phyloP scores from a whole-genome alignment of 2,113 vertebrate species.

The Telmatochromis brichardi region DNA sequence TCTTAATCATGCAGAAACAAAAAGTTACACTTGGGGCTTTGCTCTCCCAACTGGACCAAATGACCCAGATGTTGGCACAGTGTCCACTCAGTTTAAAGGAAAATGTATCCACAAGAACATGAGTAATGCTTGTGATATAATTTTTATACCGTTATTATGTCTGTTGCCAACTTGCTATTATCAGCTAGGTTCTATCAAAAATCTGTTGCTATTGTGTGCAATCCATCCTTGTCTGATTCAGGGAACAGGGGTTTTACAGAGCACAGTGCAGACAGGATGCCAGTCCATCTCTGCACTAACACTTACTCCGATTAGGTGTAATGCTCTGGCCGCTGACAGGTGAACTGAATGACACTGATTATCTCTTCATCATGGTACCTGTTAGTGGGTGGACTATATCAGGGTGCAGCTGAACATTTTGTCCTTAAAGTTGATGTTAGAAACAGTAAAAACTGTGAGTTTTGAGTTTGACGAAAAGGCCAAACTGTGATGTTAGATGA shows the following conservation, averaged over 20 bases:
- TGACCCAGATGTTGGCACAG: constrained; percentile 9
- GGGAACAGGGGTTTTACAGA: background rate
- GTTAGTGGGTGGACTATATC: background rate
- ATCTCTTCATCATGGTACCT: background rate
- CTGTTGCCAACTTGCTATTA: background rate
- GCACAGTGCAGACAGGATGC: background rate
- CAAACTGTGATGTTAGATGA: background rate
- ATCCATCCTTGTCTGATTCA: background rate
- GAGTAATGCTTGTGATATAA: constrained; percentile 6
- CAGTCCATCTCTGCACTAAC: background rate
- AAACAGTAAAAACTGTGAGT: rapidly evolving
- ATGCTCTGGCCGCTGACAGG: background rate
- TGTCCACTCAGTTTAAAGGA: constrained; percentile 3
- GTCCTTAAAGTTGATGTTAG: background rate
- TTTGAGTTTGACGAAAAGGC: background rate
- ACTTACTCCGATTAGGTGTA: background rate
- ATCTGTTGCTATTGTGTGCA: background rate
- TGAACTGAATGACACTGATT: background rate
- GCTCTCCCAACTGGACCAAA: background rate
- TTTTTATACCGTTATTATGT: background rate
- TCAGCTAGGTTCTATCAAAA: background rate
- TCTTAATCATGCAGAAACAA: constrained; percentile 21
- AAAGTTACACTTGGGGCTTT: background rate
- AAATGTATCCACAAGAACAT: background rate
- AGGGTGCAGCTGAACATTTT: background rate